Percentiles rank a stretch among this genome's conserved stretches.
Evolutionary conservation across 2,888 invertebrate genomes (phyloP).

Genomic region (Oscheius sp.): DNA sequence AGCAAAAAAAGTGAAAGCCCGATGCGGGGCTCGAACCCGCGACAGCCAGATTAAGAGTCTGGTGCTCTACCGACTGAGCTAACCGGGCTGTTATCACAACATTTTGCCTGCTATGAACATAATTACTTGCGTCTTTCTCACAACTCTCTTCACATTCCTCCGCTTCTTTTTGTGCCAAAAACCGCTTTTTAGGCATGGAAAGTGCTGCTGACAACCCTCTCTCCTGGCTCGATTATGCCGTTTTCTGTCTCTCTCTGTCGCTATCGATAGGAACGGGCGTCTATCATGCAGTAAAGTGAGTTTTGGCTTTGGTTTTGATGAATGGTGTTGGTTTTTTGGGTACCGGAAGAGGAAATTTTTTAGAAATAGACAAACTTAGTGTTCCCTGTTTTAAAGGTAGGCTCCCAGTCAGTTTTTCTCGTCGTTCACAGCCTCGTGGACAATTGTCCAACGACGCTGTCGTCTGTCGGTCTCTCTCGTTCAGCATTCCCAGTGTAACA

Average conservation of each 20-base stretch:
- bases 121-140: too few species aligned
- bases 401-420: neutral
- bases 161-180: neutral
- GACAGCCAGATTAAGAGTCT: constrained; percentile 72
- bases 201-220: constrained; percentile 31
- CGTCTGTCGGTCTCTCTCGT: neutral
- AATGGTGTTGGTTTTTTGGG: neutral
- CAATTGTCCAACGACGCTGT: constrained; percentile 9
- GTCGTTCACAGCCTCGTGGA: neutral
- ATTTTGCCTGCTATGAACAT: too few species aligned
- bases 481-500: constrained; percentile 1
- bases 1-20: constrained; percentile 46
- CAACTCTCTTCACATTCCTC: too few species aligned
- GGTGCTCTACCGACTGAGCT: constrained; percentile 73
- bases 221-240: constrained; percentile 62
- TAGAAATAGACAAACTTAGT: neutral
- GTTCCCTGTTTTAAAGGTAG: neutral
- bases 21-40: constrained; percentile 72
- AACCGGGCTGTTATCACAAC: constrained; percentile 53
- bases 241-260: constrained; percentile 58
- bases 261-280: constrained; percentile 65
- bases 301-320: neutral
- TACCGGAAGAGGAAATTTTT: neutral
- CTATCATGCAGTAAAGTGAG: constrained; percentile 57
- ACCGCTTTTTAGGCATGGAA: neutral